Evolutionary conservation across 37 sponge, comb jelly and placozoan genomes (phyloP), one percentile per base, ranked within the genome.

Genomic region (Mnemiopsis leidyi): DNA sequence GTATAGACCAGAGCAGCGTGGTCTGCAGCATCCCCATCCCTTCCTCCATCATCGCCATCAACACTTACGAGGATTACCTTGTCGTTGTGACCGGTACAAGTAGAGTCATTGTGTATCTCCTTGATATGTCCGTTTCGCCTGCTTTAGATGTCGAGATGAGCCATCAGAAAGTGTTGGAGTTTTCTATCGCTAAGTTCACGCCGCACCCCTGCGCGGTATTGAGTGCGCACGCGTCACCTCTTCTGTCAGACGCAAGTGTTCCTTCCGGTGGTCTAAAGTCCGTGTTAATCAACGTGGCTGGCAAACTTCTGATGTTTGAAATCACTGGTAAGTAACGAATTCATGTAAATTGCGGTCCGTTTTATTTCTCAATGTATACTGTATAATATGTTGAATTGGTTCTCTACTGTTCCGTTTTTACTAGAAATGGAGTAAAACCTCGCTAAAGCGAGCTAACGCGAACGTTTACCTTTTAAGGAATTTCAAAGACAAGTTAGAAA

Each of bases 151-250:
- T 85, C 23, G 61, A 28, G 28, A 33, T 33, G 20, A 40, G 38
- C n/a, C 36, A 85, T 29, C 32, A 13, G 36, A 85, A 40, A 61
- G 29, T 85, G 2, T 29, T 85, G 25, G 90, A 85, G 90, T 85
- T 85, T 26, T 85, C 90, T 0, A 37, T 85, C 1, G 90, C 90
- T 5, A 85, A 85, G 90, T 85, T 26, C 61, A 85, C 90, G 25
- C 90, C 90, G 48, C 90, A 85, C 90, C 90, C 90, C 3, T 85
- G 90, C 61, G 90, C 90, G 25, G 90, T 85, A 1, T n/a, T 85
- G 25, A 85, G 90, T 85, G 90, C 29, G n/a, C 90, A 85, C 90
- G 40, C 39, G 90, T 40, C 90, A 3, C 90, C 90, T 61, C 24
- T 85, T 0, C 21, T n/a, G 90, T 16, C 40, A 23, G 90, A 85